Evolutionary conservation across 2,888 invertebrate species (phyloP).

Genomic region (Nematopogon swammerdamellus): DNA sequence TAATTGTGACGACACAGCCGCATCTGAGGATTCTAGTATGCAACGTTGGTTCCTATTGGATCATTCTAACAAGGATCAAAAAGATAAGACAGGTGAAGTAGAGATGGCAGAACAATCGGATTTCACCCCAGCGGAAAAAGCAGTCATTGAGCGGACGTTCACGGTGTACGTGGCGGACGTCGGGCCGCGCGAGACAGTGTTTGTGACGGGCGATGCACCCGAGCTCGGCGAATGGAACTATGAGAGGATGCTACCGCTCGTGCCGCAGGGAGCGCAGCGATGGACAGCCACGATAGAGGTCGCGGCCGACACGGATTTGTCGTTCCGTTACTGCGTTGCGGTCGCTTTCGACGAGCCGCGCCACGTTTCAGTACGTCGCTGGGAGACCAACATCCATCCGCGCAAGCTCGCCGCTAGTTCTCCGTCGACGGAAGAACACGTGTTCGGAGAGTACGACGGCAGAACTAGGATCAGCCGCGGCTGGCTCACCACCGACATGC

Average conservation of each 20-base stretch:
- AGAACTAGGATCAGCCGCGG: slow-evolving; percentile 66
- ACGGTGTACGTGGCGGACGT: slow-evolving; percentile 51
- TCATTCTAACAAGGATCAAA: slow-evolving; percentile 38
- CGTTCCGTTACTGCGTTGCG: slow-evolving; percentile 81
- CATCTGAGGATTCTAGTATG: slow-evolving; percentile 39
- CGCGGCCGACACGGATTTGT: slow-evolving; percentile 42
- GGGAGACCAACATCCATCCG: slow-evolving; percentile 77
- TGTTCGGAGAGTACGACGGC: slow-evolving; percentile 64
- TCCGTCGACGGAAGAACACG: not conserved
- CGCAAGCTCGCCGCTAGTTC: slow-evolving; percentile 24
- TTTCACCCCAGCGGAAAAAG: slow-evolving; percentile 13
- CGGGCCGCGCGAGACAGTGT: slow-evolving; percentile 61
- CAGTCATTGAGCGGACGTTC: slow-evolving; percentile 31
- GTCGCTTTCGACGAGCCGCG: slow-evolving; percentile 59
- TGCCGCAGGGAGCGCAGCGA: not conserved
- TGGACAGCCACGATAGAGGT: slow-evolving; percentile 19
- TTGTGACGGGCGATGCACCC: slow-evolving; percentile 64
- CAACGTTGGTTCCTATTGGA: slow-evolving; percentile 66
- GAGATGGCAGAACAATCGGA: slow-evolving; percentile 19
- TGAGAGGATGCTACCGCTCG: slow-evolving; percentile 53
- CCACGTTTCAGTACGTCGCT: slow-evolving; percentile 64
- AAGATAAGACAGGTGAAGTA: slow-evolving; percentile 18
- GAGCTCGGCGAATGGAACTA: slow-evolving; percentile 72
- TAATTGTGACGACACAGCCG: no score
- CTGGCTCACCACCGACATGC: slow-evolving; percentile 81